Percentiles rank a stretch among this genome's conserved stretches.
Evolutionary conservation across 2,113 vertebrate genomes (phyloP).

Genomic region (Tychaedon coryphoeus): DNA sequence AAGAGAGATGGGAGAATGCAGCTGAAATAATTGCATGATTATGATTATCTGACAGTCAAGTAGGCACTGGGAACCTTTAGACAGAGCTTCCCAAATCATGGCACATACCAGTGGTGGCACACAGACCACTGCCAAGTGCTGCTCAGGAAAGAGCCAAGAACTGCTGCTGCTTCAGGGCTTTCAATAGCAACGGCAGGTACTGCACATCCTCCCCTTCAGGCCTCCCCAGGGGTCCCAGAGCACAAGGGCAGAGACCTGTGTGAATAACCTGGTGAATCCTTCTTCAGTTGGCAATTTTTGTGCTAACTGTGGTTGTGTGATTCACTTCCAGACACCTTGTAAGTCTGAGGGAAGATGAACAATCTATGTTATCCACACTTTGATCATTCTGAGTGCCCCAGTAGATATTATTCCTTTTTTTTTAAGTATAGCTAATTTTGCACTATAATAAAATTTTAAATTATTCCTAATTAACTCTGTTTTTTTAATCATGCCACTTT

Average conservation of each 20-base stretch:
- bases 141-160: neutral
- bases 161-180: neutral
- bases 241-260: fast-evolving
- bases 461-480: neutral
- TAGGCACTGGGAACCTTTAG: neutral
- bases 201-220: neutral
- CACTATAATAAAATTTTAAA: neutral
- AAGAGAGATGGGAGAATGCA: neutral
- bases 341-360: neutral
- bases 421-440: neutral
- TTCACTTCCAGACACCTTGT: neutral
- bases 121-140: neutral
- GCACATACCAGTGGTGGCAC: neutral
- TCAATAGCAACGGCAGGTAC: neutral
- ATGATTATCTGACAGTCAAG: neutral
- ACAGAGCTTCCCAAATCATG: neutral
- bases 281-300: fast-evolving
- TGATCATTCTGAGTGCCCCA: fast-evolving
- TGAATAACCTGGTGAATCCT: neutral
- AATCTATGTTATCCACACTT: neutral
- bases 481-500: neutral
- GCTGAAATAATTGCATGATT: neutral
- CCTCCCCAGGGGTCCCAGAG: neutral
- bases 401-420: neutral
- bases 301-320: neutral